Percentiles rank a stretch among this genome's conserved stretches.
Evolutionary conservation across 2,113 vertebrate species (phyloP).

Genomic region (Sylvietta virens): DNA sequence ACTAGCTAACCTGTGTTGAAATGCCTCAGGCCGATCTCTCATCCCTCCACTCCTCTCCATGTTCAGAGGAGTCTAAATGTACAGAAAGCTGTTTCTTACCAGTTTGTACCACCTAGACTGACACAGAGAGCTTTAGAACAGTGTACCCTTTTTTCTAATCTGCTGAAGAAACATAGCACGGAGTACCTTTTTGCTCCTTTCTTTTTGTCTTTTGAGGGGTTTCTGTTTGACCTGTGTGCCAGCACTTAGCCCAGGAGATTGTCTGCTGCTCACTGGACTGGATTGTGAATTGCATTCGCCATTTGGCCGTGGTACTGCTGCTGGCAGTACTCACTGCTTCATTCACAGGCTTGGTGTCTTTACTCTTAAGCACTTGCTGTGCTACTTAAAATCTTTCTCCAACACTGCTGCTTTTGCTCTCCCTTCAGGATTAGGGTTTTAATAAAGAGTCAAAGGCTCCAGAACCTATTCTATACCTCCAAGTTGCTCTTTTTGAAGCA

Average conservation of each 20-base stretch:
- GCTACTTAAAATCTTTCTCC: neutral
- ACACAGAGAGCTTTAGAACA: neutral
- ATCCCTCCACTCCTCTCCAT: slow-evolving; percentile 70
- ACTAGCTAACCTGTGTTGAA: neutral
- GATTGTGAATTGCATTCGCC: neutral
- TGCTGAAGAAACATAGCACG: neutral
- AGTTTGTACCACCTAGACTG: neutral
- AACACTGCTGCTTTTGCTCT: neutral
- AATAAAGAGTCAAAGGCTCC: neutral
- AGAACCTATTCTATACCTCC: neutral
- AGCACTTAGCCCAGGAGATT: neutral
- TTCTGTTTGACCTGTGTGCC: neutral
- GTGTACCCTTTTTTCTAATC: neutral
- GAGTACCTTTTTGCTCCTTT: neutral
- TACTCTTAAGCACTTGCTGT: neutral
- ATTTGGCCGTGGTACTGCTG: neutral
- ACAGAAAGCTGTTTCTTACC: neutral
- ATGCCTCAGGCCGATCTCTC: slow-evolving; percentile 74
- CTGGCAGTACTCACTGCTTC: neutral
- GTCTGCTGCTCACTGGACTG: neutral
- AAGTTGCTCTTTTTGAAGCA: neutral
- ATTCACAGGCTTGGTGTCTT: neutral
- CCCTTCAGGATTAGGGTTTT: neutral
- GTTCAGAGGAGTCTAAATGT: slow-evolving; percentile 39
- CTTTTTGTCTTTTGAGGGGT: neutral